A percentile compares a stretch with the other conserved stretches of the same genome.
phyloP scores from a whole-genome alignment of 2,113 vertebrate species.

The Ceyx margarethae region DNA sequence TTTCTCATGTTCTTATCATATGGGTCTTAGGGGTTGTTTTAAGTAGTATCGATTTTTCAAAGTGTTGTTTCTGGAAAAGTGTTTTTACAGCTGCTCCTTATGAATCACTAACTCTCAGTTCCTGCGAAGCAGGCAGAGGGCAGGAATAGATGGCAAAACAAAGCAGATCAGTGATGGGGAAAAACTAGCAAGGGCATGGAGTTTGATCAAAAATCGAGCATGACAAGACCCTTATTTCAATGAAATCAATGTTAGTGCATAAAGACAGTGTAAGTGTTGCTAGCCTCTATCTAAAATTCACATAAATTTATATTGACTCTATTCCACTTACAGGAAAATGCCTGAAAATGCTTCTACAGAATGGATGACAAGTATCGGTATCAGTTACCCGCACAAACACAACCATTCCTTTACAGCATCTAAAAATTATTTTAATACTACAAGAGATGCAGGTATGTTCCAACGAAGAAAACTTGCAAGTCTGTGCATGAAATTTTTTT shows the following conservation, averaged over 20 bases:
- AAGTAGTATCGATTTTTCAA: background rate
- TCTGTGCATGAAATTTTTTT: background rate
- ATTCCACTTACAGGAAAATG: background rate
- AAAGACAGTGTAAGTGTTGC: background rate
- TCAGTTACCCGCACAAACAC: background rate
- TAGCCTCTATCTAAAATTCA: background rate
- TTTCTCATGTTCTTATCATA: background rate
- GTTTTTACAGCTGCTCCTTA: background rate
- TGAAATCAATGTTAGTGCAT: background rate
- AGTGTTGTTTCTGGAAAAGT: background rate
- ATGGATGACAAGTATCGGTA: background rate
- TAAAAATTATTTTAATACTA: background rate
- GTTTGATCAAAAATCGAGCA: background rate
- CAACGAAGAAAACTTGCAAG: background rate
- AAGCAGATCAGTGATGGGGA: background rate
- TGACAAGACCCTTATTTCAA: background rate
- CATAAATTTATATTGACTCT: background rate
- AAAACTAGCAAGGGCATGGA: background rate
- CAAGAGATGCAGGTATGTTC: background rate
- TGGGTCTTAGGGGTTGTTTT: background rate
- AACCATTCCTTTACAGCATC: background rate
- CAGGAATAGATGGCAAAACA: background rate
- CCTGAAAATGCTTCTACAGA: background rate
- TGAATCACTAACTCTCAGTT: background rate
- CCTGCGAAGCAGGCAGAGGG: background rate